Evolutionary conservation across 1,140 invertebrate species (phyloP), one percentile per base, ranked within the genome.

Genomic region (Drosophila kikkawai): DNA sequence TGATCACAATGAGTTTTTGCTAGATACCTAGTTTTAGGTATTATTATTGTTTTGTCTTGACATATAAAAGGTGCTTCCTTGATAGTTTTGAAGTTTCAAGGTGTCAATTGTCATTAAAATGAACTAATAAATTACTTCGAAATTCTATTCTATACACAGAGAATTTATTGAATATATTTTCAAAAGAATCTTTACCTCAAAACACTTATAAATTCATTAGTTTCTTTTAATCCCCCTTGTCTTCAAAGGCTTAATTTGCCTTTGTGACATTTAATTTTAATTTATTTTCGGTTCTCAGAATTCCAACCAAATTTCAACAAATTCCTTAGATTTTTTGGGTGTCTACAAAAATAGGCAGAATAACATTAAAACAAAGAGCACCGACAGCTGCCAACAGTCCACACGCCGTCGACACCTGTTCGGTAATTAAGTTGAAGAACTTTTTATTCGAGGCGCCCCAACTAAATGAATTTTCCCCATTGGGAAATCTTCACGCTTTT

Each of bases 331-430:
- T 78, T 50, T 56, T 68, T 60, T n/a, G 15, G 22, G 12, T 29
- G 13, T 37, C 45, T 13, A 19, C 55, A 17, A 12, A 55, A 68
- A 51, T 34, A 47, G 34, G 22, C 55, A 26, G 13, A 26, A 19
- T 17, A 51, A 34, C 7, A n/a, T 17, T 17, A 67, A 67, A 51
- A 17, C 44, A 55, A 64, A 29, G 15, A 55, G 34, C 39, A 11
- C 32, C 53, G 42, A 22, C 75, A 77, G 56, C 71, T 76, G 74
- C 19, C 48, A 75, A 37, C 48, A 63, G 57, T 47, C 57, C 68
- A 34, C 71, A 64, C 58, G 71, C 71, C 60, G 70, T 64, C 47
- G 29, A 66, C 74, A 76, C 74, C 75, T 77, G 75, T 77, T 68
- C 50, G 47, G 48, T 53, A 55, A 63, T 74, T 61, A 48, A 68